Conservation (phyloP, 2,888 invertebrate genomes). For the Margaritifera margaritifera region DNA sequence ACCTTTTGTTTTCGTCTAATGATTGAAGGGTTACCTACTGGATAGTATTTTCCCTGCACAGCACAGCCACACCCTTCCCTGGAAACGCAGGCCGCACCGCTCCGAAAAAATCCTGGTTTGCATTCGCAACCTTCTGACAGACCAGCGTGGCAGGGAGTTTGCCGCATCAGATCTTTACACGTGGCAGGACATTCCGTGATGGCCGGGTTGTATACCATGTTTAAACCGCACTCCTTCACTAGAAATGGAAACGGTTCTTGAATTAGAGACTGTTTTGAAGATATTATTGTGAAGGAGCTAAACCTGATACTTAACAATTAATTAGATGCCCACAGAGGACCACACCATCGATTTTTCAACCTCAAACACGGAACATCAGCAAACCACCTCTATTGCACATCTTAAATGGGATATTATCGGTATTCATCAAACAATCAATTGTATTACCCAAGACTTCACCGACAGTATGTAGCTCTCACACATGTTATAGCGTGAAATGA, state of each 20-base stretch:
- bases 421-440: too few species aligned
- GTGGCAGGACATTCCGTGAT: slow-evolving; percentile 31
- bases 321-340: not conserved
- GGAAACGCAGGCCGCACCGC: slow-evolving; percentile 22
- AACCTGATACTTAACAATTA: too few species aligned
- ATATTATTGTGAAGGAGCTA: too few species aligned
- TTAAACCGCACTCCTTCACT: slow-evolving; percentile 17
- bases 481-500: too few species aligned
- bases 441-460: too few species aligned
- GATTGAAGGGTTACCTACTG: slow-evolving; percentile 7
- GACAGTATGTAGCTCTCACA: too few species aligned
- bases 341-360: slow-evolving; percentile 27
- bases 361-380: not conserved
- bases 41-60: slow-evolving; percentile 21
- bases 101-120: slow-evolving; percentile 18
- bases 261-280: too few species aligned
- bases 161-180: slow-evolving; percentile 17
- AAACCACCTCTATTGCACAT: too few species aligned
- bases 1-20: too few species aligned
- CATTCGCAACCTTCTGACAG: slow-evolving; percentile 30
- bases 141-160: slow-evolving; percentile 16
- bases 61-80: slow-evolving; percentile 21
- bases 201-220: slow-evolving; percentile 23
- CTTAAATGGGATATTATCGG: too few species aligned
- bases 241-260: not conserved